Evolutionary conservation across 2,888 invertebrate species (phyloP).

Genomic region (Empis livida): DNA sequence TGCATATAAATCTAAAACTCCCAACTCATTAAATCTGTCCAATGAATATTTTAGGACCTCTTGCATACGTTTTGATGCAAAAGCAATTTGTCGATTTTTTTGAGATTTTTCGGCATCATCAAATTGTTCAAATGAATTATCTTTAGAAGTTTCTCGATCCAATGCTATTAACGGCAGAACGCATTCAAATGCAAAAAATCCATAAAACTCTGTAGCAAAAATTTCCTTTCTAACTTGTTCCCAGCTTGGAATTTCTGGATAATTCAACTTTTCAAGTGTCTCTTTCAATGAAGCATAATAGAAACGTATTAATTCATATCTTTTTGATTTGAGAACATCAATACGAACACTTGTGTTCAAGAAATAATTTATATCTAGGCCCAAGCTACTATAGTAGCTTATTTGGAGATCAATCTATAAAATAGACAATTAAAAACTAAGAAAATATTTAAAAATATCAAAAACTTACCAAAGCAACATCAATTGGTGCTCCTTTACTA

Average conservation of each 20-base stretch:
- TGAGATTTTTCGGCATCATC: slow-evolving; percentile 6
- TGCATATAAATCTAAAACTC: slow-evolving; percentile 10
- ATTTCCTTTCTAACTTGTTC: slow-evolving; percentile 12
- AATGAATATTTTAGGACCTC: slow-evolving; percentile 12
- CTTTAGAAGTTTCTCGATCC: slow-evolving; percentile 10
- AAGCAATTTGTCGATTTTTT: slow-evolving; percentile 11
- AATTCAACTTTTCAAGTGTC: slow-evolving; percentile 11
- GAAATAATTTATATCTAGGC: slow-evolving; percentile 15
- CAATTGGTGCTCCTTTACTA: slow-evolving; percentile 26
- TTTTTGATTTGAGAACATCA: slow-evolving; percentile 9
- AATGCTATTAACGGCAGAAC: slow-evolving; percentile 14
- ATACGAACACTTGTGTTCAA: slow-evolving; percentile 13
- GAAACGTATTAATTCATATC: slow-evolving; percentile 6
- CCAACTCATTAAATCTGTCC: slow-evolving; percentile 13
- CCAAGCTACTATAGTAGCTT: slow-evolving; percentile 12
- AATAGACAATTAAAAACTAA: background rate
- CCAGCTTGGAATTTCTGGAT: slow-evolving; percentile 11
- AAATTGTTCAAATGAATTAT: slow-evolving; percentile 12
- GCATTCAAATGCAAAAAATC: slow-evolving; percentile 13
- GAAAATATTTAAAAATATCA: background rate
- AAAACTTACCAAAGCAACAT: slow-evolving; percentile 35
- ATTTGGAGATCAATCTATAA: slow-evolving; percentile 14
- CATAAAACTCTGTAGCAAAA: slow-evolving; percentile 12
- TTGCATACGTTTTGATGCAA: slow-evolving; percentile 12
- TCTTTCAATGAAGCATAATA: slow-evolving; percentile 10